phyloP scores from a whole-genome alignment of 2,113 vertebrate species.

The Pelecanoides urinatrix region DNA sequence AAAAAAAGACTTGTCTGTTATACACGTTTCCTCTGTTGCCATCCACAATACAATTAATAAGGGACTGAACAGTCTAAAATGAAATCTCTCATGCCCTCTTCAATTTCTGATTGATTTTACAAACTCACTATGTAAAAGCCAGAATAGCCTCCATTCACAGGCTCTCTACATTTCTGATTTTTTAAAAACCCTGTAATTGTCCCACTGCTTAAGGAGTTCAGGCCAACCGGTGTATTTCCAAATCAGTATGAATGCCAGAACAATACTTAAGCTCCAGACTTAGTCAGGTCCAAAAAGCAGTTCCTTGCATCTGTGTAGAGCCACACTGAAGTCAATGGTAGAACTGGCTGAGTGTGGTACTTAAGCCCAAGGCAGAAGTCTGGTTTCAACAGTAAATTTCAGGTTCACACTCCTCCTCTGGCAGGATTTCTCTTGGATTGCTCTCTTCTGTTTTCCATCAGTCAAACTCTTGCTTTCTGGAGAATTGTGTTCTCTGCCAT shows the following conservation, averaged over 20 bases:
- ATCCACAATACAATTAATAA: constrained; percentile 6
- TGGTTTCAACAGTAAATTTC: constrained; percentile 17
- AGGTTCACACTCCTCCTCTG: constrained; percentile 32
- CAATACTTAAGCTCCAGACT: background rate
- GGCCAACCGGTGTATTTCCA: constrained; percentile 1
- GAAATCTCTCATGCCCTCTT: constrained; percentile 32
- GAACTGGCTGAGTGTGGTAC: background rate
- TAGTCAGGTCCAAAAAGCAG: background rate
- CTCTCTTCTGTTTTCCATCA: constrained; percentile 59
- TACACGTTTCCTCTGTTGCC: constrained; percentile 25
- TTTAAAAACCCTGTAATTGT: background rate
- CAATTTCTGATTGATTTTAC: constrained; percentile 49
- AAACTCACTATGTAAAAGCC: background rate
- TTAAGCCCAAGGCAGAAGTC: constrained; percentile 19
- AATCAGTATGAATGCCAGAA: background rate
- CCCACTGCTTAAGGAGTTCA: constrained; percentile 16
- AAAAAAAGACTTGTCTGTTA: constrained; percentile 3
- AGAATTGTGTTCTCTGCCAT: constrained; percentile 37
- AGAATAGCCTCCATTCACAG: background rate
- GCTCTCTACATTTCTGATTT: background rate
- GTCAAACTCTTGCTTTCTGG: constrained; percentile 38
- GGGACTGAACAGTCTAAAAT: background rate
- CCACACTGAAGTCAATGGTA: background rate
- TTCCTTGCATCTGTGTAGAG: background rate
- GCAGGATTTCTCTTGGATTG: constrained; percentile 15